phyloP scores from a whole-genome alignment of 2,888 invertebrate species.

The Lacanobia oleracea region DNA sequence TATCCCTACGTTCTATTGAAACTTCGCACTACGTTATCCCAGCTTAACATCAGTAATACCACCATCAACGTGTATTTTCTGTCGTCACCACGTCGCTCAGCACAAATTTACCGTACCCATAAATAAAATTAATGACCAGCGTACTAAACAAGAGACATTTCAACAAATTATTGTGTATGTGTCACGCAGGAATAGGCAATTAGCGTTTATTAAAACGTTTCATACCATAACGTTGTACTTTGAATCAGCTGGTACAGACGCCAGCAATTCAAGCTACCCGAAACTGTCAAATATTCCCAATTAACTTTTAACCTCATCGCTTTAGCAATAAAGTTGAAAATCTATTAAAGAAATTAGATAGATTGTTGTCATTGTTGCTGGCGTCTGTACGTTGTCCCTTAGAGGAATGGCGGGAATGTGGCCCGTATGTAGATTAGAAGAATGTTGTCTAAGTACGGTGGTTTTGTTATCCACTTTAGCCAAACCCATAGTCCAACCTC shows the following conservation, averaged over 20 bases:
- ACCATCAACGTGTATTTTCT: not conserved
- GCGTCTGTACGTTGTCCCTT: constrained; percentile 29
- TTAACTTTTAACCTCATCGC: no score
- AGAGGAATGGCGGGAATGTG: constrained; percentile 20
- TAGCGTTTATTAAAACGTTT: constrained; percentile 63
- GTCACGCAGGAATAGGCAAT: constrained; percentile 65
- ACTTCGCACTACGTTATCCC: not conserved
- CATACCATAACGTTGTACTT: constrained; percentile 37
- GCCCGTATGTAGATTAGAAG: not conserved
- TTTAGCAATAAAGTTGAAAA: no score
- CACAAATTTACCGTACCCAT: constrained; percentile 5
- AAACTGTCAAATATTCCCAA: no score
- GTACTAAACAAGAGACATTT: constrained; percentile 42
- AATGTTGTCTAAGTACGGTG: not conserved
- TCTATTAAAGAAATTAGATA: no score
- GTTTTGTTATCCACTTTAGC: not conserved
- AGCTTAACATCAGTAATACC: not conserved
- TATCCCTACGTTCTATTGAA: not conserved
- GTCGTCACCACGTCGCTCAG: not conserved
- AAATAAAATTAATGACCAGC: constrained; percentile 16
- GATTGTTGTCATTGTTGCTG: no score
- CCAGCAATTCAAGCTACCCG: no score
- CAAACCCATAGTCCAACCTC: no score
- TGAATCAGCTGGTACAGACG: constrained; percentile 16
- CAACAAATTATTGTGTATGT: constrained; percentile 49